Evolutionary conservation across 2,888 invertebrate species (phyloP), one percentile per base, ranked within the genome.

Genomic region (Malacosoma neustria): DNA sequence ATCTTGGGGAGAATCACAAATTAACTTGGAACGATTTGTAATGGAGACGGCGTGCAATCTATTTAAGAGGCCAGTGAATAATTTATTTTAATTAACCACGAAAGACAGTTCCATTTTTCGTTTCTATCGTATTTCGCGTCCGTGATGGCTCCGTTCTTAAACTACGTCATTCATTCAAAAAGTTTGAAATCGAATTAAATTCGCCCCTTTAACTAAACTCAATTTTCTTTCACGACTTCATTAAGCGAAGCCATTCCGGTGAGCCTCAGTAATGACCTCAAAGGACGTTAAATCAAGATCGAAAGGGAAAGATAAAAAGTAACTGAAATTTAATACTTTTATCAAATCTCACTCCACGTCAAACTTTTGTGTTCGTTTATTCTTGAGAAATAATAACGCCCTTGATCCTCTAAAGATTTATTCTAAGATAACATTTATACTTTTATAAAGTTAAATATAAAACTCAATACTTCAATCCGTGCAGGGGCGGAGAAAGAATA

Each of bases 181-280:
- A 81, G 76, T 82, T 81, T 74, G 76, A 68, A 81, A 80, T 80
- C 77, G 74, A 82, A 81, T 81, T 81, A 80, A 80, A 81, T 77
- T 76, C 80, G 77, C 79, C 80, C 80, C 77, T 82, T 82, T 80
- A 75, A 79, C 77, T 79, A 76, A 79, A 81, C 80, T 81, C 80
- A 75, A 81, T 82, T 81, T 80, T 80, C 80, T 74, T 80, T 76
- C 75, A 79, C 73, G 82, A 81, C 75, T 81, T 82, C 82, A 81
- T 82, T 84, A 84, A 75, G 74, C 72, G 74, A 64, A 72, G 69
- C 77, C 72, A 77, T 81, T 77, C 73, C 77, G 75, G 75, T 77
- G 74, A 76, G 77, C 79, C 77, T 72, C 75, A 69, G 76, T 80
- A 80, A 84, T 79, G 79, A 81, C 76, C 80, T 76, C 74, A 72